Conservation (phyloP, 1,140 invertebrate genomes). For the Brachystomella parvula region DNA sequence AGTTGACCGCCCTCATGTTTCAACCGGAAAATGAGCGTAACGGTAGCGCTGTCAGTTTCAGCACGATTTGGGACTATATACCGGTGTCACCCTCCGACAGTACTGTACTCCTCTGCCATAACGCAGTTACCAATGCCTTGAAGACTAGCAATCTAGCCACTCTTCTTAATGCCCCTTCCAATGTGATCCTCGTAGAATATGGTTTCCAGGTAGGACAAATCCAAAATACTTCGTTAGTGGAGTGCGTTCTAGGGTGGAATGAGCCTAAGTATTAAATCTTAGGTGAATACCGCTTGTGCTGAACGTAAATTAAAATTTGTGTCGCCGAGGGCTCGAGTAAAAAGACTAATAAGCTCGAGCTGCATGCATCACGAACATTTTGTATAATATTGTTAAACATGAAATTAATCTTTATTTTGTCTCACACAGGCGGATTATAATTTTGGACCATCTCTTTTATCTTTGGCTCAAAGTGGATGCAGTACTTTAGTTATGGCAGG, state of each 20-base stretch:
- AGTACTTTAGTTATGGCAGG: constrained; percentile 55
- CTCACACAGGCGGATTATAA: constrained; percentile 54
- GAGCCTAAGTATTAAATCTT: not conserved
- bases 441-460: constrained; percentile 53
- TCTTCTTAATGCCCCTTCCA: constrained; percentile 48
- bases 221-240: not conserved
- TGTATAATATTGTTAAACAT: not conserved
- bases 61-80: constrained; percentile 49
- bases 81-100: constrained; percentile 48
- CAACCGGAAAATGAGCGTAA: constrained; percentile 11
- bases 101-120: constrained; percentile 54
- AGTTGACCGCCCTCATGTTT: constrained; percentile 52
- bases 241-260: not conserved
- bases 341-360: constrained; percentile 8
- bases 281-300: not conserved
- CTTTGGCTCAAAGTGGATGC: constrained; percentile 49
- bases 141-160: constrained; percentile 35
- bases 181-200: constrained; percentile 57
- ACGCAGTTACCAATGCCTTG: constrained; percentile 49
- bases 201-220: constrained; percentile 50
- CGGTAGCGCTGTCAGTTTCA: constrained; percentile 42
- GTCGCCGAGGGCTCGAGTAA: constrained; percentile 20
- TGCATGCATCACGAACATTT: constrained; percentile 22
- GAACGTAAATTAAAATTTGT: constrained; percentile 29
- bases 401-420: constrained; percentile 34